These are phyloP conservation scores for Heterodera carotae DNA, from an alignment of 1,140 invertebrate genomes.

Conservation along the genomic window DNA sequence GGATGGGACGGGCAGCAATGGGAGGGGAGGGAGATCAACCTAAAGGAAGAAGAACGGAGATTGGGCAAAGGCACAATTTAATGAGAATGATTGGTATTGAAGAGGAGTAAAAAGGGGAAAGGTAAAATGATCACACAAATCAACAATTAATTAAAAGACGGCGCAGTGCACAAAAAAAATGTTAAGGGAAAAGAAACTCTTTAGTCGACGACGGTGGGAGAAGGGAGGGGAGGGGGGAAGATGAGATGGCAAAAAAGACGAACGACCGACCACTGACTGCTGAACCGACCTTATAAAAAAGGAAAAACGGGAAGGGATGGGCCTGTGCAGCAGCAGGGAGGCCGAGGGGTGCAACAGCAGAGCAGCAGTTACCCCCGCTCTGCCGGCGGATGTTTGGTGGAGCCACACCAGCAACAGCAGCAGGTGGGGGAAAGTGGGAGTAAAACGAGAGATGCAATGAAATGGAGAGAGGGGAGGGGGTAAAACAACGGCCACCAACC, in stretches of 20 bases:
- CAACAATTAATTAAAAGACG: conserved; percentile 12
- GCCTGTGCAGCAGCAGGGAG: neutral
- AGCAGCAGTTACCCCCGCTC: neutral
- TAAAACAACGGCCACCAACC: no score
- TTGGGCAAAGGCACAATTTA: neutral
- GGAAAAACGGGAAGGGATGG: neutral
- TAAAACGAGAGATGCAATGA: neutral
- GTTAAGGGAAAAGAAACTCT: neutral
- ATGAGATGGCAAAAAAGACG: conserved; percentile 4
- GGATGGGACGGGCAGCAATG: conserved; percentile 18
- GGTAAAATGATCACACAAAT: conserved; percentile 7
- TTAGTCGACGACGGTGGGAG: neutral
- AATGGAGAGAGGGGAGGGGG: neutral
- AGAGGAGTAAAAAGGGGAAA: conserved; percentile 5
- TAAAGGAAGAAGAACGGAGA: conserved; percentile 14
- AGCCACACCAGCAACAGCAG: neutral
- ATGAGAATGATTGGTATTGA: neutral
- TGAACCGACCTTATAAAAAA: neutral
- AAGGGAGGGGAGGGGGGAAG: neutral
- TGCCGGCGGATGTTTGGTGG: neutral
- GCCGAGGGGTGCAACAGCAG: neutral
- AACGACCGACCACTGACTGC: neutral
- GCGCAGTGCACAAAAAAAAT: conserved; percentile 10
- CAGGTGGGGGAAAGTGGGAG: neutral
- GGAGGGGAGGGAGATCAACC: conserved; percentile 2